Evolutionary conservation across 2,888 invertebrate genomes (phyloP).

Genomic region (Parapristionchus giblindavisi): DNA sequence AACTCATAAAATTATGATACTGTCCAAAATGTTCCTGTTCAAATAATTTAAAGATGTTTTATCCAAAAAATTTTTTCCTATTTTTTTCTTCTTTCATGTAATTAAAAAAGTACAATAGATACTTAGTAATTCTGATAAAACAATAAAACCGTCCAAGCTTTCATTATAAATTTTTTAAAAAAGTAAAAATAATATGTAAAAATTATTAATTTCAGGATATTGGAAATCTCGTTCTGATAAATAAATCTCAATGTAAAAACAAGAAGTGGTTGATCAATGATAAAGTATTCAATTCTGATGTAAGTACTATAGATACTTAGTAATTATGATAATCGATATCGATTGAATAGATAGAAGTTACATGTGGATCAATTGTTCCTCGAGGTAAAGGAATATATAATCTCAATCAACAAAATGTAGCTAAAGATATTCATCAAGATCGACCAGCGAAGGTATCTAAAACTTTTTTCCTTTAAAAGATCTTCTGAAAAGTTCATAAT

Average conservation of each 20-base stretch:
- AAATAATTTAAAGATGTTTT: too few relatives aligned
- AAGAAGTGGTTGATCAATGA: conserved; percentile 16
- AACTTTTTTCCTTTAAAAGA: too few relatives aligned
- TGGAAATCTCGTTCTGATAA: conserved; percentile 7
- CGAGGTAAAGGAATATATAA: background rate
- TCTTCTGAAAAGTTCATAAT: too few relatives aligned
- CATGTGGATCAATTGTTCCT: conserved; percentile 15
- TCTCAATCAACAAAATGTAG: too few relatives aligned
- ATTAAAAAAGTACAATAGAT: background rate
- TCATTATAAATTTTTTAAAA: background rate
- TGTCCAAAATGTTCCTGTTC: too few relatives aligned
- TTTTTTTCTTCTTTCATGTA: background rate
- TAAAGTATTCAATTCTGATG: background rate
- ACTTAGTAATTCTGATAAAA: background rate
- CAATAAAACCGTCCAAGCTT: background rate
- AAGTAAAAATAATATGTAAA: background rate
- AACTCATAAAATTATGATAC: too few relatives aligned
- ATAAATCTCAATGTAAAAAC: conserved; percentile 8
- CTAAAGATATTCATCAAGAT: too few relatives aligned
- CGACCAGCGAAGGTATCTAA: too few relatives aligned
- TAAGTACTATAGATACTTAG: background rate
- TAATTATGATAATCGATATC: background rate
- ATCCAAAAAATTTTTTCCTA: background rate
- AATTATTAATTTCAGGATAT: conserved; percentile 7
- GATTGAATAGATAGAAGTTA: conserved; percentile 6